These are phyloP conservation scores for Holacanthus passer DNA, from an alignment of 2,113 vertebrate species.

Conservation along the genomic window DNA sequence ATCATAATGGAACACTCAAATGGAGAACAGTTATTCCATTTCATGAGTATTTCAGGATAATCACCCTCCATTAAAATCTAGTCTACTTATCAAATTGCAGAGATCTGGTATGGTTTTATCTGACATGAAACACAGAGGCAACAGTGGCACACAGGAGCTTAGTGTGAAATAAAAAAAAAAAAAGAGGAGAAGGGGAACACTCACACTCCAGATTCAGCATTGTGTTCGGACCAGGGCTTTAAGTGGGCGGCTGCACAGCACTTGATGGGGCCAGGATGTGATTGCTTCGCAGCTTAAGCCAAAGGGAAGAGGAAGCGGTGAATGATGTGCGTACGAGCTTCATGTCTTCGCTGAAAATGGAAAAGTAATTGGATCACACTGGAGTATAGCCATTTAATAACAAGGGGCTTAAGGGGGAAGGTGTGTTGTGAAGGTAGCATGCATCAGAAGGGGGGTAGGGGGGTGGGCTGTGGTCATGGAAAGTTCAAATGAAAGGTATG, in stretches of 20 bases:
- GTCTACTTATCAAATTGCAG: slow-evolving; percentile 1
- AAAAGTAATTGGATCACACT: neutral
- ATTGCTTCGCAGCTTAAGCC: slow-evolving; percentile 30
- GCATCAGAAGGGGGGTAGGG: too few species aligned
- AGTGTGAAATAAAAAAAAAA: neutral
- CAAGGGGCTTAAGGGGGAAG: neutral
- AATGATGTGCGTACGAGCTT: neutral
- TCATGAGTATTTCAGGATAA: slow-evolving; percentile 26
- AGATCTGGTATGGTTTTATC: neutral
- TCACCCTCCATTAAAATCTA: neutral
- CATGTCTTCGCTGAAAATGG: neutral
- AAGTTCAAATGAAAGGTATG: slow-evolving; percentile 43
- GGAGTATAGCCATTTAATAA: slow-evolving; percentile 29
- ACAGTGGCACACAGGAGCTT: neutral
- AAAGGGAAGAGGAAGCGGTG: neutral
- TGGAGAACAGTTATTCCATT: neutral
- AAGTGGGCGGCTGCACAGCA: neutral
- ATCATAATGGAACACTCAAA: neutral
- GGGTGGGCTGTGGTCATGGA: neutral
- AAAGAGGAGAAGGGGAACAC: too few species aligned
- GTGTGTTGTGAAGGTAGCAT: neutral
- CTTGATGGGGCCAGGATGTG: neutral
- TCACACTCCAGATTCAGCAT: neutral
- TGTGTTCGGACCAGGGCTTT: neutral
- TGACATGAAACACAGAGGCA: neutral